Conservation (phyloP, 2,113 vertebrate species). For the Aptenodytes forsteri region DNA sequence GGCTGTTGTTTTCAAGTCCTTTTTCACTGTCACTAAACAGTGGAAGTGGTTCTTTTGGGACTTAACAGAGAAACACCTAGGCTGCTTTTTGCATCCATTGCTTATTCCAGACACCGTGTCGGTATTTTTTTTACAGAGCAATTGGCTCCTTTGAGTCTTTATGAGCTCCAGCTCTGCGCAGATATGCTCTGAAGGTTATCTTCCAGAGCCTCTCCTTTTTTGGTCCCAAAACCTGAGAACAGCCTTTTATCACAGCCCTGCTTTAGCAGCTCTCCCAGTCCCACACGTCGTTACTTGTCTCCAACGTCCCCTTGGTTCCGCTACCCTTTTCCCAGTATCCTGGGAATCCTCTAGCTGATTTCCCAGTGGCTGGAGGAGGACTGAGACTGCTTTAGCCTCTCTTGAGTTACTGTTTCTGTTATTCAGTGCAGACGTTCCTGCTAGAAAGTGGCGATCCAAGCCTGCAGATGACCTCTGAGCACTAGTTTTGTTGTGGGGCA, state of each 20-base stretch:
- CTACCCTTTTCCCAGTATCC: background rate
- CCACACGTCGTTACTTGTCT: background rate
- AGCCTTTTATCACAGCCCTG: background rate
- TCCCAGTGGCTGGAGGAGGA: background rate
- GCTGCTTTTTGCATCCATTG: background rate
- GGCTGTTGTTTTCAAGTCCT: background rate
- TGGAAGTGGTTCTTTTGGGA: background rate
- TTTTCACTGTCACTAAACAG: background rate
- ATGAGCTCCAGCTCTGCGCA: background rate
- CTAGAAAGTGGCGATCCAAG: accelerated
- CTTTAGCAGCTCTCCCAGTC: background rate
- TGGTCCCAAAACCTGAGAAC: background rate
- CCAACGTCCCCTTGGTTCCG: background rate
- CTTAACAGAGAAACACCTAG: background rate
- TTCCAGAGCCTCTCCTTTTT: background rate
- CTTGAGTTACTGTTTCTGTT: background rate
- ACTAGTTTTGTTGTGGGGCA: background rate
- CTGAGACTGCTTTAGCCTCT: background rate
- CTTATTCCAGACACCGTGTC: background rate
- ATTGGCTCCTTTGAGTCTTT: background rate
- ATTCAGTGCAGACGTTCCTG: background rate
- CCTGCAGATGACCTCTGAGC: background rate
- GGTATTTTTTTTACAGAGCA: background rate
- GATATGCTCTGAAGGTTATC: background rate
- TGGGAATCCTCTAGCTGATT: background rate